These are phyloP conservation scores for Zeuzera pyrina DNA, from an alignment of 2,888 invertebrate genomes.

Conservation along the genomic window DNA sequence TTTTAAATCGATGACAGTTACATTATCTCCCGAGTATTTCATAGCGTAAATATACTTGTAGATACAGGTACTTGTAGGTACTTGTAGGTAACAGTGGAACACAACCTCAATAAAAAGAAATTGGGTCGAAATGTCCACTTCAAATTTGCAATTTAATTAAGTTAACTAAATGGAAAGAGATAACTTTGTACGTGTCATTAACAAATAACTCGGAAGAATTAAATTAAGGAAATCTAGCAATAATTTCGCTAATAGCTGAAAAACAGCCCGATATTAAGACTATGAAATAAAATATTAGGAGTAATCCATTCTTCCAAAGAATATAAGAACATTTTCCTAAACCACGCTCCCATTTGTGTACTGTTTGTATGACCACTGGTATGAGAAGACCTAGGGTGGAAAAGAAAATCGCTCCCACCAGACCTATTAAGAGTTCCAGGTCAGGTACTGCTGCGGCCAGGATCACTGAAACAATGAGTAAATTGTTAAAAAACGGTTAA, in stretches of 20 bases:
- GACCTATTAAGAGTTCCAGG: constrained; percentile 87
- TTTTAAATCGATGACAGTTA: too few relatives aligned
- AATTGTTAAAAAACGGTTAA: constrained; percentile 3
- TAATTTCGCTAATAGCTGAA: constrained; percentile 35
- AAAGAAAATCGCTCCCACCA: constrained; percentile 87
- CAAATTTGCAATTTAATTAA: too few relatives aligned
- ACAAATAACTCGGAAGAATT: too few relatives aligned
- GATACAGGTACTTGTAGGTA: too few relatives aligned
- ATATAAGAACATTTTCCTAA: constrained; percentile 77
- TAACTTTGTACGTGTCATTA: too few relatives aligned
- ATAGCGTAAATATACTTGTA: too few relatives aligned
- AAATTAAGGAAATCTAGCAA: constrained; percentile 18
- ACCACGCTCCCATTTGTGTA: constrained; percentile 78
- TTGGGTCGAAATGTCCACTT: too few relatives aligned
- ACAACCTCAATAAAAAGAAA: too few relatives aligned
- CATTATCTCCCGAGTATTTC: too few relatives aligned
- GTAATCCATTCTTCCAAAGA: constrained; percentile 75
- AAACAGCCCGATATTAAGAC: constrained; percentile 51
- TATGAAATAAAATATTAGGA: constrained; percentile 41
- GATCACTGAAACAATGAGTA: constrained; percentile 68
- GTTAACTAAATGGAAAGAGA: too few relatives aligned
- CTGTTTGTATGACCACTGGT: constrained; percentile 81
- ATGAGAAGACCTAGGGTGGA: constrained; percentile 82
- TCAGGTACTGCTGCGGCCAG: constrained; percentile 86
- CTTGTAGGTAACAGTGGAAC: too few relatives aligned